Evolutionary conservation across 2,113 vertebrate genomes (phyloP), one percentile per base, ranked within the genome.

Genomic region (Echinops telfairi): DNA sequence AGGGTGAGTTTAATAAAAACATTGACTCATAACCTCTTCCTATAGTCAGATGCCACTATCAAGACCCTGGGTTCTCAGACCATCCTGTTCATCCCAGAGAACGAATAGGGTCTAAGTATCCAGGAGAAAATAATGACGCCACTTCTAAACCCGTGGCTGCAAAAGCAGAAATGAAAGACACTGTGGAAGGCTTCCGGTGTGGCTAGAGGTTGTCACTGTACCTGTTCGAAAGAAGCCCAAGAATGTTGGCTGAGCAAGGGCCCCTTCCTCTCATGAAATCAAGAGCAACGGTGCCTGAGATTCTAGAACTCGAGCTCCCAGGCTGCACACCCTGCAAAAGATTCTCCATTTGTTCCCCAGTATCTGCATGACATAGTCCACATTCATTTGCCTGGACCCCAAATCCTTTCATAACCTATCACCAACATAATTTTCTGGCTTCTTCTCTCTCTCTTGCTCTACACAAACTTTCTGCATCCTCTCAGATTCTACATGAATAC

Each of bases 331-430:
- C 77, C 43, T 91, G 47, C 4, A 40, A 79, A 88, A 92, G 83
- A 31, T 3, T 38, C 20, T 87, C 58, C 33, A 0, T 29, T 5
- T 86, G 2, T 85, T 89, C 38, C 22, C 77, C 62, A 71, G 7
- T 10, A 17, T 90, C 36, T 64, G 31, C 4, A 92, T 16, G 22
- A 78, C 36, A 84, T 83, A 81, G 9, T 84, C 47, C 29, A 64
- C 70, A 86, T 58, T 83, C 83, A 53, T 66, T 40, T 57, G 27
- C 40, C 36, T 90, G 19, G 47, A 93, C 88, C 83, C 57, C 29
- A 83, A 73, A 8, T 17, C 40, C 16, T 79, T 22, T 23, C 22
- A 53, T 1, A 85, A 62, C 70, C 38, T 71, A 29, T 88, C n/a
- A 2, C 38, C 4, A n/a, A 25, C 6, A 25, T 62, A 62, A 60